Evolutionary conservation across 2,888 invertebrate species (phyloP).

Genomic region (Bruchidius siliquastri): DNA sequence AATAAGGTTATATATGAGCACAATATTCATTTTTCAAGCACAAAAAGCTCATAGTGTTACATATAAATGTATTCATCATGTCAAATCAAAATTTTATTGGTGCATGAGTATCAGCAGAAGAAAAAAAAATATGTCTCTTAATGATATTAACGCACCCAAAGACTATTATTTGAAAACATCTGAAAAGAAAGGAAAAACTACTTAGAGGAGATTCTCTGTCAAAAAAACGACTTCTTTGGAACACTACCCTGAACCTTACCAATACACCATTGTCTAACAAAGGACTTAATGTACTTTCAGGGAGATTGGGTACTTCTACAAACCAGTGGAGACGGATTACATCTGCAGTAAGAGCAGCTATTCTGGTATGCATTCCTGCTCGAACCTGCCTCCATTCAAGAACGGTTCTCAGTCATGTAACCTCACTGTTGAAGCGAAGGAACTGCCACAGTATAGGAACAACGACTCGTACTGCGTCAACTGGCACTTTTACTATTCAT

Average conservation of each 20-base stretch:
- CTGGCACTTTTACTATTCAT: constrained; percentile 98
- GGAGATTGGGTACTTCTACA: constrained; percentile 72
- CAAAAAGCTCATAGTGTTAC: no score
- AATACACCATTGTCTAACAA: background rate
- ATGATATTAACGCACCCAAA: no score
- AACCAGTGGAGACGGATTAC: constrained; percentile 82
- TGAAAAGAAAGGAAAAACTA: no score
- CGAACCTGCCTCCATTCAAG: constrained; percentile 74
- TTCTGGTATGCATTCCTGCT: constrained; percentile 91
- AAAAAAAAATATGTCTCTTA: no score
- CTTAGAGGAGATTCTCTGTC: no score
- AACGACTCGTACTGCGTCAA: constrained; percentile 76
- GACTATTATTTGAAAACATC: no score
- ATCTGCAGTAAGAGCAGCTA: constrained; percentile 92
- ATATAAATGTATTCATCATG: no score
- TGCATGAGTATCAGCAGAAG: no score
- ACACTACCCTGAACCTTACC: background rate
- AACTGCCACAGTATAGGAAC: constrained; percentile 31
- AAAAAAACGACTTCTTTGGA: background rate
- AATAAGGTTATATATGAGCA: no score
- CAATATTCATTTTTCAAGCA: no score
- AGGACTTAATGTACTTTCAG: constrained; percentile 41
- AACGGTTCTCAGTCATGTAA: constrained; percentile 73
- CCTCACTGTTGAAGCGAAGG: constrained; percentile 51
- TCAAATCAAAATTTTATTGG: no score